A percentile compares a stretch with the other conserved stretches of the same genome.
phyloP scores from a whole-genome alignment of 2,797 vertebrate species.

The Mormyrus hasselquistii region DNA sequence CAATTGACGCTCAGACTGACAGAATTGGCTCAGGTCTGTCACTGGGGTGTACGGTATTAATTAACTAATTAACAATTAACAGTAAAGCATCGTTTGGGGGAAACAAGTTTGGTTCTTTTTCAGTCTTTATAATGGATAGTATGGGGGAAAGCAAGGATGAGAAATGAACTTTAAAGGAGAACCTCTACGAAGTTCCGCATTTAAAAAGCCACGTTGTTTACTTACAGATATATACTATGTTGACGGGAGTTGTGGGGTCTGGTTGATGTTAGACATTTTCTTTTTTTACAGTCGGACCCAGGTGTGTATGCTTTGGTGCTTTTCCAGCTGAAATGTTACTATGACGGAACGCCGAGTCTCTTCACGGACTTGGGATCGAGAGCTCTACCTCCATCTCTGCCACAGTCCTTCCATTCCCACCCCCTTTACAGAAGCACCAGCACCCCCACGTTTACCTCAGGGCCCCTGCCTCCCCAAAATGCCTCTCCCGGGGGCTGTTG shows the following conservation, averaged over 20 bases:
- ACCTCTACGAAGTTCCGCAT: neutral
- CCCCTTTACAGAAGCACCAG: neutral
- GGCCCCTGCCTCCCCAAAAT: constrained; percentile 67
- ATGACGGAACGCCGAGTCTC: neutral
- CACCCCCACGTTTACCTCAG: constrained; percentile 54
- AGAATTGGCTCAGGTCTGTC: neutral
- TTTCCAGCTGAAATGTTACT: neutral
- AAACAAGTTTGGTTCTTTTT: neutral
- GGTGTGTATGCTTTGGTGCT: neutral
- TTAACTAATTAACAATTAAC: neutral
- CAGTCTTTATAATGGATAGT: neutral
- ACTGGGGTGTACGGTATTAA: neutral
- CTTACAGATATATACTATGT: neutral
- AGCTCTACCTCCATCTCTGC: neutral
- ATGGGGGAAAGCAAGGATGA: neutral
- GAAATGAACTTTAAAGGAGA: neutral
- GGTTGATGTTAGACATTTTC: neutral
- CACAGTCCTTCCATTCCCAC: neutral
- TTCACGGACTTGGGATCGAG: neutral
- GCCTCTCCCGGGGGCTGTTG: constrained; percentile 64
- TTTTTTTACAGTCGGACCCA: neutral
- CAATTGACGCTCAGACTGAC: neutral
- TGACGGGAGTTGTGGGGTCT: neutral
- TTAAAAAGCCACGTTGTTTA: neutral
- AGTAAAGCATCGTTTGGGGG: neutral